Conservation (phyloP, 2,888 invertebrate species). For the Yponomeuta cagnagella region DNA sequence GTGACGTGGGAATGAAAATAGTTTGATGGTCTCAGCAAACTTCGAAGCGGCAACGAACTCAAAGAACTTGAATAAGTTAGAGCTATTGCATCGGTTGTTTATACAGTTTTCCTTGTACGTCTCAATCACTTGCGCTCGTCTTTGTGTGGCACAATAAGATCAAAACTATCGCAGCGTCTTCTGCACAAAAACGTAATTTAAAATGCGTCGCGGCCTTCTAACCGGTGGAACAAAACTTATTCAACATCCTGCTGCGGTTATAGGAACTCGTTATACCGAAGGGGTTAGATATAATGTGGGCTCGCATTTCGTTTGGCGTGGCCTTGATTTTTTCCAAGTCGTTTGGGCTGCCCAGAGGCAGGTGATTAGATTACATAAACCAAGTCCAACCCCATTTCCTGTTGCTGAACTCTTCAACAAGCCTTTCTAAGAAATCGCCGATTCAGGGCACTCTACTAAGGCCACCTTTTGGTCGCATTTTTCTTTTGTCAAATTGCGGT, state of each 20-base stretch:
- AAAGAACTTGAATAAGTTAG: slow-evolving; percentile 4
- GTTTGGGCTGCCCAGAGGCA: slow-evolving; percentile 62
- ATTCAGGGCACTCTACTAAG: slow-evolving; percentile 51
- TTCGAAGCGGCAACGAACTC: slow-evolving; percentile 31
- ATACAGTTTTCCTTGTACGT: slow-evolving; percentile 26
- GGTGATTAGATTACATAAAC: slow-evolving; percentile 76
- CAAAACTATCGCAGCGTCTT: slow-evolving; percentile 31
- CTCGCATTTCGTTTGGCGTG: slow-evolving; percentile 54
- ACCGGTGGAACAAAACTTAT: slow-evolving; percentile 69
- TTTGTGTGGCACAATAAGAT: slow-evolving; percentile 38
- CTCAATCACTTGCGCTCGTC: slow-evolving; percentile 42
- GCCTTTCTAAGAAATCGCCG: slow-evolving; percentile 65
- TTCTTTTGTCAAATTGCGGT: slow-evolving; percentile 40
- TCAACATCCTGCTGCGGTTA: slow-evolving; percentile 64
- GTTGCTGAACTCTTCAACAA: slow-evolving; percentile 67
- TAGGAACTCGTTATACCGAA: slow-evolving; percentile 42
- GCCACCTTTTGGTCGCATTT: neutral
- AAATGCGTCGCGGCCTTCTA: slow-evolving; percentile 61
- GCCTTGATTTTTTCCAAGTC: slow-evolving; percentile 68
- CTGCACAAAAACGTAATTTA: slow-evolving; percentile 66
- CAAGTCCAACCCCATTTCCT: slow-evolving; percentile 71
- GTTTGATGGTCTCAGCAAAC: slow-evolving; percentile 49
- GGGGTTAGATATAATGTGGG: slow-evolving; percentile 57
- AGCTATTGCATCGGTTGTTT: slow-evolving; percentile 11
- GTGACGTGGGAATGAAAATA: slow-evolving; percentile 47